Conservation (phyloP, 2,888 invertebrate species). For the Colostygia pectinataria region DNA sequence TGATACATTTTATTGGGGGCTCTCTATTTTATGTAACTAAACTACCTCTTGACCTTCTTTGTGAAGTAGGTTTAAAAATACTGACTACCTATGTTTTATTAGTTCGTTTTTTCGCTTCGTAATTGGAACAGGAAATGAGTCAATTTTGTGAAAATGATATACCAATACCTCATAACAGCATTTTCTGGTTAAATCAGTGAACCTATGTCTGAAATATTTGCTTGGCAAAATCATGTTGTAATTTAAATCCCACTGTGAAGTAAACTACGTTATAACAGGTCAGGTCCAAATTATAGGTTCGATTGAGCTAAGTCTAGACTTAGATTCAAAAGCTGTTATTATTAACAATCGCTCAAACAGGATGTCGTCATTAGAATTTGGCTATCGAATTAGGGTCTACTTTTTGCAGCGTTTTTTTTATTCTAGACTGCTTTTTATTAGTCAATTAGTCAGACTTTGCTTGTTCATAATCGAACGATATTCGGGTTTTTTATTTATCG, state of each 20-base stretch:
- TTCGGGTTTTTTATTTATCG: constrained; percentile 1
- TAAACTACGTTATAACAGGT: not conserved
- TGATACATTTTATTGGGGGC: constrained; percentile 68
- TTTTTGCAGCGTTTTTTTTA: constrained; percentile 21
- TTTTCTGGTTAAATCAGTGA: constrained; percentile 51
- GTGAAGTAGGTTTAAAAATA: not conserved
- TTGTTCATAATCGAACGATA: constrained; percentile 15
- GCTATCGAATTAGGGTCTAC: constrained; percentile 24
- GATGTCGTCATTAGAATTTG: constrained; percentile 59
- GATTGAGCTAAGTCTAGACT: constrained; percentile 26
- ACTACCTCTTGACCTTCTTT: constrained; percentile 19
- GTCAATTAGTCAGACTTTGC: constrained; percentile 5
- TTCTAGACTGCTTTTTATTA: constrained; percentile 1
- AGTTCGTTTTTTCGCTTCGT: constrained; percentile 20
- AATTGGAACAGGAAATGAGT: constrained; percentile 54
- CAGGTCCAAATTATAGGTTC: constrained; percentile 22
- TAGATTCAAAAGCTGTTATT: constrained; percentile 50
- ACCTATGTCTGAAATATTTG: constrained; percentile 38
- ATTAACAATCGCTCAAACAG: constrained; percentile 64
- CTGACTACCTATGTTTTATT: not conserved
- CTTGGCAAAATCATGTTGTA: no score
- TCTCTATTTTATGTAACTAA: constrained; percentile 30
- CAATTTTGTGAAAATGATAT: constrained; percentile 46
- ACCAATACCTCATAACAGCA: constrained; percentile 31
- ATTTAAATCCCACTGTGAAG: no score